Evolutionary conservation across 2,888 invertebrate species (phyloP), one percentile per base, ranked within the genome.

Genomic region (Scaptodrosophila latifasciaeformis): DNA sequence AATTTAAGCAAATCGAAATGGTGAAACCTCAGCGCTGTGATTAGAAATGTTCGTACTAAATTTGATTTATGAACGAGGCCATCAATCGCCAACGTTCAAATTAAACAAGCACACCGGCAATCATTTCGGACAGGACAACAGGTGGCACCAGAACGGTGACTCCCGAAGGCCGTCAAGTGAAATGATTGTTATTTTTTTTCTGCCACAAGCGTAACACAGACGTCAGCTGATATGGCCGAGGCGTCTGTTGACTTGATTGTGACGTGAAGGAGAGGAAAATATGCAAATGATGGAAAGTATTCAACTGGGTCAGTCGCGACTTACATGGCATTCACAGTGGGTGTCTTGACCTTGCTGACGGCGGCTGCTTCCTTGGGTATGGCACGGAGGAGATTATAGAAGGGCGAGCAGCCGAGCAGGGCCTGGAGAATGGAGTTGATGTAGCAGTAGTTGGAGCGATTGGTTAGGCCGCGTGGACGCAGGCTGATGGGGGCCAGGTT

Each of bases 361-460:
- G 80, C 70, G 12, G 81, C 81, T 9, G 91, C 89, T 75, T 90
- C 90, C 64, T 90, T 89, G 0, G 94, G 92, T 76, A 97, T 87
- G 30, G 92, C 91, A 74, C 91, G 92, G 70, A 97, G 88, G 82
- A 98, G 89, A 87, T 97, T 96, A 86, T 96, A 97, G 87, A 98
- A 94, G 0, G 97, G 97, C 13, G 97, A 96, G 84, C 98, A 98
- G 10, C 96, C 96, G 24, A 97, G 89, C 67, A 98, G 87, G 0
- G 97, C 97, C 87, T 98, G 97, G 30, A 98, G 88, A 63, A 96
- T 96, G 15, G 97, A 94, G 87, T 98, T 98, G 60, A 97, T 95
- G 83, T 97, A 98, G 88, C 98, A 98, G 87, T 96, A 97, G 87
- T 97, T 98, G 62, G 95, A 95, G 64, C 93, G 92, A 86, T 98